Conservation (phyloP, 2,113 vertebrate species). For the Herpailurus yagouaroundi region DNA sequence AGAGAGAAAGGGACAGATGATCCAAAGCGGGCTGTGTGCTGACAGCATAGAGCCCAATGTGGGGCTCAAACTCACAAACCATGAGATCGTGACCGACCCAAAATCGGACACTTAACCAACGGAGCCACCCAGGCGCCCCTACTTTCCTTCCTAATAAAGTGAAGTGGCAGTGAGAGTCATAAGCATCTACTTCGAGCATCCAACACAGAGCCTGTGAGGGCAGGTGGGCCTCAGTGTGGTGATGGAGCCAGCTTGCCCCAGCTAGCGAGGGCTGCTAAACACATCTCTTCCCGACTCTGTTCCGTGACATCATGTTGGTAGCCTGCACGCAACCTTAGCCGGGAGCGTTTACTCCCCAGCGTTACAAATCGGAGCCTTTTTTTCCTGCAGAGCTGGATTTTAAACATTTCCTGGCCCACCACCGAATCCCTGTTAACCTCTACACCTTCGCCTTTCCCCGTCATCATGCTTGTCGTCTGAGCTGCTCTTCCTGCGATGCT, state of each 20-base stretch:
- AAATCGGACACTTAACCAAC: no score
- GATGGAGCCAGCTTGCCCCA: not conserved
- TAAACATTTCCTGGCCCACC: not conserved
- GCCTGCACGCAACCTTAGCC: not conserved
- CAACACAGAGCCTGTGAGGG: not conserved
- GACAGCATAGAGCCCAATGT: no score
- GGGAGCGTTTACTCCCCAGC: not conserved
- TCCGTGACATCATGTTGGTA: not conserved
- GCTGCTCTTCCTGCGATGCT: not conserved
- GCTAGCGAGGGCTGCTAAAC: fast-evolving
- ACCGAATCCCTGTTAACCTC: not conserved
- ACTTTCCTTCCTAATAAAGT: not conserved
- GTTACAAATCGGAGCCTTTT: not conserved
- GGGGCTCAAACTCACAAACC: no score
- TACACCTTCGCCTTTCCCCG: no score
- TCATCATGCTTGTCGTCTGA: not conserved
- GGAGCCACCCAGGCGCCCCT: no score
- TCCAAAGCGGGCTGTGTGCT: no score
- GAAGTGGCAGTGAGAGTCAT: not conserved
- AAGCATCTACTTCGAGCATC: no score
- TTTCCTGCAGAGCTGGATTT: not conserved
- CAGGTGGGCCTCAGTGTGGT: fast-evolving
- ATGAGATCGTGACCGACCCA: no score
- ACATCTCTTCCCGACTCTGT: not conserved
- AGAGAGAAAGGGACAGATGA: no score